These are phyloP conservation scores for Eurytoma adleriae DNA, from an alignment of 2,888 invertebrate species.

Conservation along the genomic window DNA sequence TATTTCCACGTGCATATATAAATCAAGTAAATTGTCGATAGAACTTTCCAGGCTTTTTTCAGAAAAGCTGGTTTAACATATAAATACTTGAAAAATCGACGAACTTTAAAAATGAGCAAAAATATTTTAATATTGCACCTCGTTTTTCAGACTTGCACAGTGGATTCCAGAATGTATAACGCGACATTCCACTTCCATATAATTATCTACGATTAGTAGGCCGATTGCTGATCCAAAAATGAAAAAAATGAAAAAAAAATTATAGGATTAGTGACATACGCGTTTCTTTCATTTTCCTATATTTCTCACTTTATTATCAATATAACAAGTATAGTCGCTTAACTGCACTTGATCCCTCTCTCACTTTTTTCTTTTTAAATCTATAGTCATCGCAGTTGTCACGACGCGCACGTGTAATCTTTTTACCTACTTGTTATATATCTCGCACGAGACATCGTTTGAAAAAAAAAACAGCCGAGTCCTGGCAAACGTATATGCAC, in stretches of 20 bases:
- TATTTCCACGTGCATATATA: background rate
- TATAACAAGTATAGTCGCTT: conserved; percentile 67
- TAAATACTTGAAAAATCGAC: background rate
- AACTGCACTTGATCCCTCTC: conserved; percentile 36
- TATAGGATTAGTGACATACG: conserved; percentile 64
- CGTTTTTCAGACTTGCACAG: conserved; percentile 21
- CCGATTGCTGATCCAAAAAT: conserved; percentile 60
- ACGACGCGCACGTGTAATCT: conserved; percentile 32
- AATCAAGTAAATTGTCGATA: background rate
- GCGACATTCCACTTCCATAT: conserved; percentile 36
- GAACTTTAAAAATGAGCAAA: background rate
- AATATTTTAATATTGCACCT: background rate
- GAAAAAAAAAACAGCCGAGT: conserved; percentile 19
- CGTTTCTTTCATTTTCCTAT: conserved; percentile 43
- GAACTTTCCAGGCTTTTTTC: background rate
- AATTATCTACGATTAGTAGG: conserved; percentile 59
- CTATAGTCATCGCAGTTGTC: conserved; percentile 33
- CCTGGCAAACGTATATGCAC: conserved; percentile 5
- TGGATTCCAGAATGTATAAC: conserved; percentile 14
- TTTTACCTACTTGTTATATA: conserved; percentile 64
- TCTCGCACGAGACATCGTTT: conserved; percentile 25
- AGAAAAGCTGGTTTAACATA: background rate
- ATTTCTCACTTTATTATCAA: conserved; percentile 60
- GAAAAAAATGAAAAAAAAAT: conserved; percentile 52
- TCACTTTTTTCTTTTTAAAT: conserved; percentile 21